Evolutionary conservation across 2,888 invertebrate species (phyloP).

Genomic region (Melanostoma mellinum): DNA sequence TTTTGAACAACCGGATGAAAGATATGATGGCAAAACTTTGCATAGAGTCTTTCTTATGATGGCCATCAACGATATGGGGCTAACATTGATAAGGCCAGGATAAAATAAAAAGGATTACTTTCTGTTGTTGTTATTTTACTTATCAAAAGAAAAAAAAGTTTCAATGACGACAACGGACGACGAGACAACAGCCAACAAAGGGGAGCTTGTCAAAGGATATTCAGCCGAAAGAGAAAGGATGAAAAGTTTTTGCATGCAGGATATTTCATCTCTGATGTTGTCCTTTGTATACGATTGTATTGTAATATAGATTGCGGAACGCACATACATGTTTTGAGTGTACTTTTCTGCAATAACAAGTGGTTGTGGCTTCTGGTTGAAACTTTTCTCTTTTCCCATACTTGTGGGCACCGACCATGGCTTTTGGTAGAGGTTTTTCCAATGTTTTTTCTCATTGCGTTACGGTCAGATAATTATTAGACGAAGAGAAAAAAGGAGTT

Average conservation of each 20-base stretch:
- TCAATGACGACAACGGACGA: not conserved
- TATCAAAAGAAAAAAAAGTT: not conserved
- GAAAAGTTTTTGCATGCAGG: conserved; percentile 25
- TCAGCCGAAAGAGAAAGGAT: not conserved
- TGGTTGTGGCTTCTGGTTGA: conserved; percentile 34
- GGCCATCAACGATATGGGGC: conserved; percentile 15
- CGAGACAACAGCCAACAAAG: not conserved
- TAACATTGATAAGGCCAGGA: conserved; percentile 3
- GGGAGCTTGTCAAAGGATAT: conserved; percentile 14
- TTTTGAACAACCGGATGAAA: conserved; percentile 11
- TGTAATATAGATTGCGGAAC: conserved; percentile 16
- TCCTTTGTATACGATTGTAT: conserved; percentile 19
- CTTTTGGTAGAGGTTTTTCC: not conserved
- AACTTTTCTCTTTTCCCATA: conserved; percentile 24
- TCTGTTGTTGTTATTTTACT: not conserved
- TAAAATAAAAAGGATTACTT: conserved; percentile 17
- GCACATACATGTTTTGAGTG: conserved; percentile 21
- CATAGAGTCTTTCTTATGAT: conserved; percentile 16
- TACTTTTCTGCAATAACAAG: conserved; percentile 38
- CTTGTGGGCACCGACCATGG: conserved; percentile 8
- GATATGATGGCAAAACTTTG: conserved; percentile 34
- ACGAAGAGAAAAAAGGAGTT: conserved; percentile 2
- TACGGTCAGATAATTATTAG: conserved; percentile 20
- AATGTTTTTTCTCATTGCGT: not conserved
- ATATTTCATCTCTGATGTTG: conserved; percentile 17